phyloP scores from a whole-genome alignment of 2,797 vertebrate genomes.

The Borostomias antarcticus region DNA sequence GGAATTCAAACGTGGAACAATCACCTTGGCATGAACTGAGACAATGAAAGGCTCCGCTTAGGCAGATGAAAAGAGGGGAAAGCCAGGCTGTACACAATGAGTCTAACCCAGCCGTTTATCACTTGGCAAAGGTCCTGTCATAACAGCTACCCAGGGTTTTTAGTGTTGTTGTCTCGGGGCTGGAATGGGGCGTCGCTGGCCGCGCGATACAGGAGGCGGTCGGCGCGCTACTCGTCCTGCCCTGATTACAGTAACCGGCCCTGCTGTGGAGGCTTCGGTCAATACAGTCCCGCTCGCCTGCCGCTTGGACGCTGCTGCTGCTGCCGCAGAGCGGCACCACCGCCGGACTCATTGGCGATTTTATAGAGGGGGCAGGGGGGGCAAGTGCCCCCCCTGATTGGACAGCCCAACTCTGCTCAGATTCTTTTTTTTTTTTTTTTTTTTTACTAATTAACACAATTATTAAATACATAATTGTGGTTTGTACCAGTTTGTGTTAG shows the following conservation, averaged over 20 bases:
- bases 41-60: constrained; percentile 40
- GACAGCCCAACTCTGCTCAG: too few relatives aligned
- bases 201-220: constrained; percentile 20
- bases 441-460: too few relatives aligned
- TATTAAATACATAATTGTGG: too few relatives aligned
- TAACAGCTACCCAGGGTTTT: constrained; percentile 37
- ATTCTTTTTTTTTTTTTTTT: too few relatives aligned
- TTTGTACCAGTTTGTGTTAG: too few relatives aligned
- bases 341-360: too few relatives aligned
- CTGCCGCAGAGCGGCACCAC: not conserved
- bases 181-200: constrained; percentile 14
- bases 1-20: constrained; percentile 39
- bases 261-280: not conserved
- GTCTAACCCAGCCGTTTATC: constrained; percentile 45
- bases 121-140: constrained; percentile 44
- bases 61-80: constrained; percentile 40
- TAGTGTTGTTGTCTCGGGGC: constrained; percentile 8
- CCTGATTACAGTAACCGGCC: not conserved
- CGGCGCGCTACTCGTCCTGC: not conserved
- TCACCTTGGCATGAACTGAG: constrained; percentile 33
- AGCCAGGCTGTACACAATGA: constrained; percentile 50
- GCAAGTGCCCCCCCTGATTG: too few relatives aligned
- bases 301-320: not conserved
- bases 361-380: too few relatives aligned
- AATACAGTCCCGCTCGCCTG: not conserved